Evolutionary conservation across 2,797 vertebrate species (phyloP), one percentile per base, ranked within the genome.

Genomic region (Capromys pilorides): DNA sequence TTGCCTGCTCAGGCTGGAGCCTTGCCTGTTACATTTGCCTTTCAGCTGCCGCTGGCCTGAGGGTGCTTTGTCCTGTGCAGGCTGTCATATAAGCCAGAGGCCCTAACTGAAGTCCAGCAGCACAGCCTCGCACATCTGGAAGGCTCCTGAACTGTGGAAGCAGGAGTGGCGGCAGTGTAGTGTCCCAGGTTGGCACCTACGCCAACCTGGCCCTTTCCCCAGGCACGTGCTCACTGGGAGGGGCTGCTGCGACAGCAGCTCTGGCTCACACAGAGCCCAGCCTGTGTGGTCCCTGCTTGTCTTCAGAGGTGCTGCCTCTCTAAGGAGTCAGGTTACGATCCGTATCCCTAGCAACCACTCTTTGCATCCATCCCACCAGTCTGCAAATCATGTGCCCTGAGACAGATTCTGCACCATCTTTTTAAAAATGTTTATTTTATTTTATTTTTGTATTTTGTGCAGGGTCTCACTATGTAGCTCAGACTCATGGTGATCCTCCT

Each of bases 151-250:
- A 49, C 71, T 13, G 2, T 75, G 90, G 87, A 91, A 93, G 10
- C 31, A 86, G 71, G 36, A 77, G 24, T 85, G 49, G 79, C 24
- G 6, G 64, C 39, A 66, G 14, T 8, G 41, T 62, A 45, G 64
- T 75, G 75, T 93, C 88, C 75, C 67, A 64, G 41, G 86, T 88
- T 92, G 88, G 91, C 64, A 81, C 64, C 86, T 81, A 77, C 39
- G 88, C 26, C 39, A 28, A 88, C 62, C 36, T 49, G n/a, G n/a
- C 26, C 5, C 8, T 61, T 66, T 21, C 26, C n/a, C 64, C 54
- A 0, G 5, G 90, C 69, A 77, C 22, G 2, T 6, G 9, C 84
- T 41, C 45, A 59, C 73, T 79, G 49, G 36, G 87, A 88, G 79
- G 79, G 90, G 79, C 59, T 59, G 14, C 45, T 67, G 22, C 2